Conservation (phyloP, 1,140 invertebrate genomes). For the Bombus polaris region DNA sequence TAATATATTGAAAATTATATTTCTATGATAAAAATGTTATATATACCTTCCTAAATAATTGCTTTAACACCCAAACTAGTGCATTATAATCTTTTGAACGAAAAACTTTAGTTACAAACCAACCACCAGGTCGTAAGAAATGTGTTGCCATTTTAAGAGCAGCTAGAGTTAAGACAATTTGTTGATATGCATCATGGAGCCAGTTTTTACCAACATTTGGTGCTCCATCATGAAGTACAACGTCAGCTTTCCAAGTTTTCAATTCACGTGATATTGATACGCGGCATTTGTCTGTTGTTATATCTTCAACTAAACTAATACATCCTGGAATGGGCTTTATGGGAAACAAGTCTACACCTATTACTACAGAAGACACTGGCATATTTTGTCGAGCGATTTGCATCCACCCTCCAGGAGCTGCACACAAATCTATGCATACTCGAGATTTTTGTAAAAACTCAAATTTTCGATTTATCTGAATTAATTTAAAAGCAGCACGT, state of each 20-base stretch:
- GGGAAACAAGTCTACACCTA: constrained; percentile 98
- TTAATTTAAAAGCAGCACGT: constrained; percentile 98
- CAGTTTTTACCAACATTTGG: constrained; percentile 99
- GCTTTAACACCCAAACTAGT: constrained; percentile 97
- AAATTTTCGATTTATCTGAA: constrained; percentile 98
- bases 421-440: constrained; percentile 99
- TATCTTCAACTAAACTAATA: constrained; percentile 95
- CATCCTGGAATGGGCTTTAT: constrained; percentile 97
- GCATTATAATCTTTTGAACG: constrained; percentile 99
- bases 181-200: constrained; percentile 98
- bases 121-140: constrained; percentile 96
- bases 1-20: constrained; percentile 6
- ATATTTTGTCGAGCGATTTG: constrained; percentile 99
- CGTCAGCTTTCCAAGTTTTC: constrained; percentile 98
- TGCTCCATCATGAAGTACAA: constrained; percentile 98
- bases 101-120: constrained; percentile 99
- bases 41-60: constrained; percentile 93
- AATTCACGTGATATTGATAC: constrained; percentile 91
- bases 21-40: constrained; percentile 16
- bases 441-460: constrained; percentile 97
- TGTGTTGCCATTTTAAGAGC: constrained; percentile 96
- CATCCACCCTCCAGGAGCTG: constrained; percentile 99
- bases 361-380: constrained; percentile 97
- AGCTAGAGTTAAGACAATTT: constrained; percentile 94
- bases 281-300: constrained; percentile 96